Evolutionary conservation across 1,140 invertebrate genomes (phyloP).

Genomic region (Sminthurinus signatus): DNA sequence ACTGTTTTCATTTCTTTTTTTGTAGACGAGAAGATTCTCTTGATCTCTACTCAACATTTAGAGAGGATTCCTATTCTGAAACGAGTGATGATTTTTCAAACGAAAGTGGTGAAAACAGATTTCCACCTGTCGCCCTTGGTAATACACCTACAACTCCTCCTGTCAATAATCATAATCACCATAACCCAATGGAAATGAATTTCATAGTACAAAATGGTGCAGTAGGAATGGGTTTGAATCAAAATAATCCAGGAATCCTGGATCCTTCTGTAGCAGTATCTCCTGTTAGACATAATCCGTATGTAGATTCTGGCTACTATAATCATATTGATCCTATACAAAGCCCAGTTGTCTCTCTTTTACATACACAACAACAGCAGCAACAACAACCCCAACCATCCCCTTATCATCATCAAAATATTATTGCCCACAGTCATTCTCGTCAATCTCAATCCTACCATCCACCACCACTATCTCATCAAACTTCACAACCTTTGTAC

Average conservation of each 20-base stretch:
- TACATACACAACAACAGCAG: slow-evolving; percentile 2
- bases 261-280: background rate
- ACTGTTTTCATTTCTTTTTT: background rate
- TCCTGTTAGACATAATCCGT: slow-evolving; percentile 15
- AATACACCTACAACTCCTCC: background rate
- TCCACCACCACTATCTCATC: slow-evolving; percentile 6
- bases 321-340: slow-evolving; percentile 2
- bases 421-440: background rate
- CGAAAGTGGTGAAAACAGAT: slow-evolving; percentile 38
- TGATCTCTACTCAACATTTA: slow-evolving; percentile 56
- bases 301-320: slow-evolving; percentile 16
- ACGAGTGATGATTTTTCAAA: slow-evolving; percentile 47
- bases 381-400: background rate
- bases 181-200: slow-evolving; percentile 21
- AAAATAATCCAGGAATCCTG: slow-evolving; percentile 9
- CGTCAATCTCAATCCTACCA: background rate
- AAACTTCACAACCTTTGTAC: slow-evolving; percentile 13
- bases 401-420: background rate
- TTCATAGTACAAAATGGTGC: slow-evolving; percentile 30
- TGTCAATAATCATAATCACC: slow-evolving; percentile 3
- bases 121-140: slow-evolving; percentile 9
- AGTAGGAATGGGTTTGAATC: slow-evolving; percentile 4
- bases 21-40: slow-evolving; percentile 54
- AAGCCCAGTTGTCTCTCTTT: background rate
- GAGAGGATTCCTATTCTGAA: slow-evolving; percentile 61